Base-by-base conservation (phyloP, 1,140 invertebrate genomes). In the Ceratitis capitata region DNA sequence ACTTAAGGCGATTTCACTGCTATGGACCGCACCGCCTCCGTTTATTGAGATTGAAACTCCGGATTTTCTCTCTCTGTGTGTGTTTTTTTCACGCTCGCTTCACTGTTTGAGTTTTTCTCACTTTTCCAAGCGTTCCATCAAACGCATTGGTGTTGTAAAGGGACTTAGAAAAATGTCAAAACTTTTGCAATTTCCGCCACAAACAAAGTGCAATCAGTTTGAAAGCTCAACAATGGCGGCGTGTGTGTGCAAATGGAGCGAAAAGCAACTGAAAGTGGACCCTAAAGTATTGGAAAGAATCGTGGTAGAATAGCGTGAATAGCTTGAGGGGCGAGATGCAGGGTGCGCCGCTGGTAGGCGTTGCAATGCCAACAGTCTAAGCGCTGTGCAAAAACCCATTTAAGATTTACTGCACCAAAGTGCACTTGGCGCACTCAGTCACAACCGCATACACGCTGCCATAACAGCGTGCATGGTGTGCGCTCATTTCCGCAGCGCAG, bases 201-300 rank as follows among this genome's bases (percentile, higher is more conserved):
- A 83, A 83, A 83, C 82, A 83, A 83, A 53, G 45, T 83, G 82
- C 45, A 83, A 51, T 83, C 82, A 83, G 82, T 83, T 83, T 83
- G 82, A 83, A 51, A 78, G 69, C 69, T 78, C 32, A 78, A 78
- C 69, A 78, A 78, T 78, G 69, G 69, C 69, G 35, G n/a, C n/a
- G n/a, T n/a, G n/a, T n/a, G n/a, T 45, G 69, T n/a, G 69, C 69
- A 78, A 78, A 78, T 78, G 69, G 69, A 78, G 45, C 69, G 69
- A 78, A 74, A 78, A 26, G 69, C 69, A n/a, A n/a, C n/a, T 19
- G 7, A 45, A 78, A 78, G 69, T 78, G 69, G 69, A 78, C 39
- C 42, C 69, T 6, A n/a, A 9, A 42, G 64, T 3, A 14, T 19
- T 1, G 9, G 64, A 39, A 42, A 19, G 2, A 19, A n/a, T 4